phyloP scores from a whole-genome alignment of 2,113 vertebrate species.

The Cyanistes caeruleus region DNA sequence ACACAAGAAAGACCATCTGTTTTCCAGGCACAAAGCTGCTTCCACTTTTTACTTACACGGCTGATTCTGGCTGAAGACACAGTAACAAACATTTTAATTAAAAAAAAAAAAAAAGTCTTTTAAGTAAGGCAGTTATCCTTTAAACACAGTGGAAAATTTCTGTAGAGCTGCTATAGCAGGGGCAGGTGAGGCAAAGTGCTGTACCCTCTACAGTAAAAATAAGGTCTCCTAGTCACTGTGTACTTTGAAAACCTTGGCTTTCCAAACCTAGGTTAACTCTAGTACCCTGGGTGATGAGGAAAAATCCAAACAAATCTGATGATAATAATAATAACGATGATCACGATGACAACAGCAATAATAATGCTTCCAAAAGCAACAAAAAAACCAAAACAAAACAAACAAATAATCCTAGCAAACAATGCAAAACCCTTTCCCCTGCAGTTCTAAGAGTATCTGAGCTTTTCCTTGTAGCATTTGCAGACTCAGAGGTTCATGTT shows the following conservation, averaged over 20 bases:
- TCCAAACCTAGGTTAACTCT: not conserved
- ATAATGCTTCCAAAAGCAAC: not conserved
- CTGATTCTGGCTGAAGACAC: not conserved
- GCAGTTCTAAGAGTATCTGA: not conserved
- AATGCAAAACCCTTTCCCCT: not conserved
- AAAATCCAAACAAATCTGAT: not conserved
- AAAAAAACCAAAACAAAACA: rapidly evolving
- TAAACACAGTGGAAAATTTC: not conserved
- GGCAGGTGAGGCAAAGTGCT: too few relatives aligned
- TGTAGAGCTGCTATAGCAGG: not conserved
- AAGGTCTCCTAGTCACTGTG: not conserved
- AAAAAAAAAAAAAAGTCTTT: not conserved
- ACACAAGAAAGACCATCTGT: not conserved
- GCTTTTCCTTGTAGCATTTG: not conserved
- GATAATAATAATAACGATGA: not conserved
- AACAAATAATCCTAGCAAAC: not conserved
- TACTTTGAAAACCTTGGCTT: not conserved
- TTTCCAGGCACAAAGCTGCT: not conserved
- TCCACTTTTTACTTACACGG: not conserved
- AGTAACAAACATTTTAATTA: not conserved
- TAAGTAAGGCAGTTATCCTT: not conserved
- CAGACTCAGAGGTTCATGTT: not conserved
- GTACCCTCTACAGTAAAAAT: not conserved
- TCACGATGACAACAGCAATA: not conserved
- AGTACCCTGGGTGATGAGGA: not conserved